Evolutionary conservation across 2,797 vertebrate genomes (phyloP).

Genomic region (Sebastes oblongus): DNA sequence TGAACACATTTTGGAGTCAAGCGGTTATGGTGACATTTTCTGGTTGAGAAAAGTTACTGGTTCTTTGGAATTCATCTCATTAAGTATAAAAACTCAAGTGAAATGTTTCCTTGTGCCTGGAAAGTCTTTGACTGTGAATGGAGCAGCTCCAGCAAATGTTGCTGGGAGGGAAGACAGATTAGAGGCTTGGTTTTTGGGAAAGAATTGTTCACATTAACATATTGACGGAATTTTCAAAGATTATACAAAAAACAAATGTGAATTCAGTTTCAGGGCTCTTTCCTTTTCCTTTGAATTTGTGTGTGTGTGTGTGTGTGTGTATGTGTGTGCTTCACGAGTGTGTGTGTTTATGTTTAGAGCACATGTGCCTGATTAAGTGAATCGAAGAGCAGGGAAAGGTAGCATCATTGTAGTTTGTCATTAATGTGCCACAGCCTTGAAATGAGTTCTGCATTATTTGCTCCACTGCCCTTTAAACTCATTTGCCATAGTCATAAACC

Average conservation of each 20-base stretch:
- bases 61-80: slow-evolving; percentile 11
- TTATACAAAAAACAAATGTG: slow-evolving; percentile 46
- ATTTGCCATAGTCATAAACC: slow-evolving; percentile 17
- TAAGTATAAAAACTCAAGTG: slow-evolving; percentile 8
- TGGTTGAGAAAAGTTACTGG: neutral
- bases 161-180: slow-evolving; percentile 46
- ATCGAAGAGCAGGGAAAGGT: slow-evolving; percentile 28
- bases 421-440: slow-evolving; percentile 45
- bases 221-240: slow-evolving; percentile 55
- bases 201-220: slow-evolving; percentile 62
- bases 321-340: neutral
- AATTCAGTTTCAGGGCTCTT: slow-evolving; percentile 24
- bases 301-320: neutral
- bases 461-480: slow-evolving; percentile 44
- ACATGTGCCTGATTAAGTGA: slow-evolving; percentile 32
- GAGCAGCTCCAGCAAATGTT: slow-evolving; percentile 30
- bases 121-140: slow-evolving; percentile 18
- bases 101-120: slow-evolving; percentile 9
- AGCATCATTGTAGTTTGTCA: slow-evolving; percentile 37
- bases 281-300: neutral
- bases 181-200: slow-evolving; percentile 41
- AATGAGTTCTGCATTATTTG: slow-evolving; percentile 53
- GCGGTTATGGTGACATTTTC: slow-evolving; percentile 1
- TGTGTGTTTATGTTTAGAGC: slow-evolving; percentile 20
- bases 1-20: neutral